phyloP scores from a whole-genome alignment of 2,113 vertebrate species.

The Toxotes jaculatrix region DNA sequence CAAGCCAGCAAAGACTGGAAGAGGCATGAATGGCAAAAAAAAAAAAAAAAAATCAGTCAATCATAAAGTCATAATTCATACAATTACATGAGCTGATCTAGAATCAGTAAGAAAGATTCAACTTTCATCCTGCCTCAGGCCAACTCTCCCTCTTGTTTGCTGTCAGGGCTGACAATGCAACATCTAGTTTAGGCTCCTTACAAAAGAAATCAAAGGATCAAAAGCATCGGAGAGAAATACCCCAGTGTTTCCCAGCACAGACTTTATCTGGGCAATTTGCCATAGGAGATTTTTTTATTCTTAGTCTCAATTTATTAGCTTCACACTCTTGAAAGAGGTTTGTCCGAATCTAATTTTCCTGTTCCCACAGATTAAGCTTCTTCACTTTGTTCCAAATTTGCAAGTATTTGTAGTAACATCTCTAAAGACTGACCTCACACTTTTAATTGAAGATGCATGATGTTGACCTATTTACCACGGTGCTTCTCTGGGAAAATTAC shows the following conservation, averaged over 20 bases:
- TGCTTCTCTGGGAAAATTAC: not conserved
- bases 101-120: slow-evolving; percentile 8
- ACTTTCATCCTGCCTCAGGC: not conserved
- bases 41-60: too few relatives aligned
- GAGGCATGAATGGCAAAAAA: not conserved
- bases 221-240: slow-evolving; percentile 9
- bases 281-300: slow-evolving; percentile 13
- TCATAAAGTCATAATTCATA: not conserved
- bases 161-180: not conserved
- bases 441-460: slow-evolving; percentile 7
- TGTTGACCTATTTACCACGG: not conserved
- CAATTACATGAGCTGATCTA: not conserved
- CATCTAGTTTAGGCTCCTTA: slow-evolving; percentile 10
- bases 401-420: not conserved
- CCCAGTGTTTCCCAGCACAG: slow-evolving; percentile 29
- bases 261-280: slow-evolving; percentile 22
- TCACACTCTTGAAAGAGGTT: not conserved
- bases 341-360: not conserved
- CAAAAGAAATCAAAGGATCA: slow-evolving; percentile 21
- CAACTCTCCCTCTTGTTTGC: slow-evolving; percentile 8
- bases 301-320: slow-evolving; percentile 14
- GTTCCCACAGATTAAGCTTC: not conserved
- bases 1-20: slow-evolving; percentile 17
- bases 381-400: slow-evolving; percentile 3
- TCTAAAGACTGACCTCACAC: not conserved